Evolutionary conservation across 2,797 vertebrate species (phyloP), one percentile per base, ranked within the genome.

Genomic region (Lagodon rhomboides): DNA sequence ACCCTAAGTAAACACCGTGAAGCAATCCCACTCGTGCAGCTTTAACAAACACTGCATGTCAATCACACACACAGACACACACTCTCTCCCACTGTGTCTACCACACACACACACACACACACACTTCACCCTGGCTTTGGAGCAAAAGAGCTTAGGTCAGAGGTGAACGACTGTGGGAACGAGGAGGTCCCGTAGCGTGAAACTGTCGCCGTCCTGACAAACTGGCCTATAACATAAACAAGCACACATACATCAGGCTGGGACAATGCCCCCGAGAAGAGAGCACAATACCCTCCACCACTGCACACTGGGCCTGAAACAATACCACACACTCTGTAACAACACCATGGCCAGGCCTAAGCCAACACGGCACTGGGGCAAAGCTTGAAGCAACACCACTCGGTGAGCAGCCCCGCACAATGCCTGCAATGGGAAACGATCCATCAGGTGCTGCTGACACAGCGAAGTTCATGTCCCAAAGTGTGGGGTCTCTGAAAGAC

Each of bases 101-200:
- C 1, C 59, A 63, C 47, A n/a, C 72, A 44, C 68, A 25, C 51
- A 38, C 61, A 60, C 47, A 38, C 55, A 76, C 80, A 51, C 77
- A 73, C 62, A 76, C 62, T 75, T 50, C 22, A 11, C n/a, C 54
- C 76, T 63, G 47, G 22, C 60, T 75, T 74, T 63, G 65, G 61
- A 79, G 87, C 44, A 56, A 85, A 75, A 87, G 75, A 62, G 78
- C 72, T 4, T 62, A 82, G 91, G 89, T 92, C 91, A 91, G 69
- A 93, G 89, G 90, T 93, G 72, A 93, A 75, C 49, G 46, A 91
- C 90, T 94, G 91, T 94, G 92, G 90, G 93, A 95, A 92, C 72
- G 25, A 54, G 1, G 75, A 76, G 80, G 90, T 89, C 88, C 78
- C 22, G 56, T 69, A 78, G 88, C 64, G 46, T 85, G 74, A 89